Base-by-base conservation (phyloP, 2,888 invertebrate species). In the Bombylius discolor region DNA sequence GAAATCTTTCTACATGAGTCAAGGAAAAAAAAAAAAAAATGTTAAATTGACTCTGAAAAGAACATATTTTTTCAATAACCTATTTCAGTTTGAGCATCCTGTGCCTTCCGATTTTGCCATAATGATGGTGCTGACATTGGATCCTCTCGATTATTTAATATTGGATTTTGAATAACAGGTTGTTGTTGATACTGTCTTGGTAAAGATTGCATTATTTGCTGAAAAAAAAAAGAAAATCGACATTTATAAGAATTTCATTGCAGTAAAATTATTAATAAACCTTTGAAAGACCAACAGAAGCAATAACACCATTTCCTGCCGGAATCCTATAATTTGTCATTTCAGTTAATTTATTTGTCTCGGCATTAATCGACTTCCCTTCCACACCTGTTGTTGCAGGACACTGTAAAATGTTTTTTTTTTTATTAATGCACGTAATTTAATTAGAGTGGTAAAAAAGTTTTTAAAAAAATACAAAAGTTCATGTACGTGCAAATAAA, bases 141-240 rank as follows among this genome's bases (percentile, higher is more conserved):
- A 60, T 71, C 69, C 58, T 75, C 74, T 9, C 73, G 70, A 59
- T 73, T 71, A 54, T 69, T 68, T 8, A 65, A 62, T 53, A 65
- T 60, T 0, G 66, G 65, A 5, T 63, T 61, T 12, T 63, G 51
- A 5, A 65, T 53, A 51, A 63, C 52, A 31, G 64, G 60, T 23
- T 67, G 63, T 32, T 63, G 64, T 33, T 49, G 57, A 44, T 64
- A 61, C 11, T 59, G 57, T 33, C 53, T 52, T 12, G 56, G 56
- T 4, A 56, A 33, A 46, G 56, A 33, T 32, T 57, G 58, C 3
- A 42, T 42, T 42, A 57, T 55, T 39, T 59, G 48, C 51, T 62
- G 56, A 5, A 52, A 47, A 14, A 14, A 13, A n/a, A 52, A 34
- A 42, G 1, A 23, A 23, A 23, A 23, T 23, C 23, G 23, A 23